Evolutionary conservation across 2,797 vertebrate species (phyloP).

Genomic region (Sebastes itinus): DNA sequence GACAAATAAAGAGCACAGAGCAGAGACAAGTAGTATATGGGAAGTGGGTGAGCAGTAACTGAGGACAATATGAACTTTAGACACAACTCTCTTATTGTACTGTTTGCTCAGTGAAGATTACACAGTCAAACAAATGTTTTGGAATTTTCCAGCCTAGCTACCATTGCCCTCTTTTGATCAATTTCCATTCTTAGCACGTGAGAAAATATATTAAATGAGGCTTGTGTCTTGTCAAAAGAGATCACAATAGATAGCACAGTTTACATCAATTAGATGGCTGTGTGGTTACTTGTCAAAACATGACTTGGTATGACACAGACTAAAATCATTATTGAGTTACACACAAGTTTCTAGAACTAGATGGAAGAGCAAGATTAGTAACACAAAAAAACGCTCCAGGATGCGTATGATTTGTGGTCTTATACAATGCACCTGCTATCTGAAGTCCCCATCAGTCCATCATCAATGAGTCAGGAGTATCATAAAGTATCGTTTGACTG

Average conservation of each 20-base stretch:
- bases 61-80: slow-evolving; percentile 27
- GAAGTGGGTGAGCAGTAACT: slow-evolving; percentile 1
- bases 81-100: neutral
- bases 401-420: neutral
- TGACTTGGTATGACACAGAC: neutral
- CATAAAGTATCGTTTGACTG: neutral
- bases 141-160: neutral
- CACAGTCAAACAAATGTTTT: neutral
- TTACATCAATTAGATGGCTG: neutral
- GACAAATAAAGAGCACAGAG: neutral
- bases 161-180: neutral
- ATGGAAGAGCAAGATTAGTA: neutral
- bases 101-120: slow-evolving; percentile 28
- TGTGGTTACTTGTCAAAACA: neutral
- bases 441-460: neutral
- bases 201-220: neutral
- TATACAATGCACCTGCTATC: neutral
- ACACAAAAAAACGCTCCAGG: neutral
- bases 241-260: neutral
- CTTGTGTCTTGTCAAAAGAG: neutral
- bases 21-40: neutral
- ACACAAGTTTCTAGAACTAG: neutral
- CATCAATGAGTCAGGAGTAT: neutral
- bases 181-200: neutral
- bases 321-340: neutral